Base-by-base conservation (phyloP, 2,888 invertebrate species). In the Xylocampa areola region DNA sequence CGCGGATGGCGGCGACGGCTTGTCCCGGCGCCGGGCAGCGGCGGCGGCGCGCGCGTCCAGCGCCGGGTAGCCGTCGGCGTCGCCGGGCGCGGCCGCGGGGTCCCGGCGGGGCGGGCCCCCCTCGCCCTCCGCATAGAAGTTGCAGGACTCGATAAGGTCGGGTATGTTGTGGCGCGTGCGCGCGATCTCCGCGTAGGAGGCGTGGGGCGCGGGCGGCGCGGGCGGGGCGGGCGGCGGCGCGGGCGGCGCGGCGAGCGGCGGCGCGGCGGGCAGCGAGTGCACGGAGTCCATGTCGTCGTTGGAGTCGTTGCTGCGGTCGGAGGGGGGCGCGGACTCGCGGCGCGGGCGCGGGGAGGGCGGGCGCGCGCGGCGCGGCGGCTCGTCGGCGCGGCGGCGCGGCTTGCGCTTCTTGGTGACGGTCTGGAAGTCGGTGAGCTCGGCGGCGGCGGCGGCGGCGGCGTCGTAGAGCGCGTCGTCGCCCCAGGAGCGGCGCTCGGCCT, bases 171-270 rank as follows among this genome's bases (percentile, higher is more conserved):
- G 87, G 0, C 90, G 75, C 23, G 90, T 89, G 72, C 96, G 95
- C 45, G 97, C 96, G 78, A 97, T 97, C 81, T 97, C 97, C 0
- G 97, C 97, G 90, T 97, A 98, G 10, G 97, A 97, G 37, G 95
- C 95, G 79, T 94, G 94, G 30, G 80, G 80, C 37, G 69, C 95
- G 92, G 45, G 96, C 95, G 77, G 96, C 96, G n/a, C n/a, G 96
- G 96, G 68, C 87, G 76, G 69, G 79, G 67, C 74, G 87, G 47
- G 73, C 66, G 64, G 69, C 70, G 43, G 69, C 71, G 69, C 79
- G 67, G 74, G 87, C 48, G 73, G 67, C 65, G 69, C 70, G 43
- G 69, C 71, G 44, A 68, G 65, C 58, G 68, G 69, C 39, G 97
- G 97, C 80, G 73, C 61, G 69, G 58, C 72, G 41, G 97, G 97